Evolutionary conservation across 2,797 vertebrate species (phyloP), one percentile per base, ranked within the genome.

Genomic region (Morus bassanus): DNA sequence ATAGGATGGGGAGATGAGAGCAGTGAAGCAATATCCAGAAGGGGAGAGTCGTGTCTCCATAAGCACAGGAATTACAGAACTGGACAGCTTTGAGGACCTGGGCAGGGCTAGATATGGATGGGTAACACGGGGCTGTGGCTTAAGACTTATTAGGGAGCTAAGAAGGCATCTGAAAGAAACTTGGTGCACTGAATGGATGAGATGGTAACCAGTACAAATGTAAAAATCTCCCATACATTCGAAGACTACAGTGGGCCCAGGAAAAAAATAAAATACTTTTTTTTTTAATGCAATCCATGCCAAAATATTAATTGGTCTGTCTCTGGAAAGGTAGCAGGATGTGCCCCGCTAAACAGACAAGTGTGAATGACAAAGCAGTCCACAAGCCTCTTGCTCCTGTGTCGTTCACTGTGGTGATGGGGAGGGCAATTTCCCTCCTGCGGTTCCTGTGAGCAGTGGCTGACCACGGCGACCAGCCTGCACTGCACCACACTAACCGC

Each of bases 351-450:
- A 7, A 76, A 59, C 1, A 57, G 54, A 5, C 70, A 2, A 10
- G 24, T 3, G 31, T 6, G 31, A 75, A 21, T 22, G 33, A 23
- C 53, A 72, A 51, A 33, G 48, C 33, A 74, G 21, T 2, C 35
- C 43, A 51, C n/a, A 21, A 54, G 31, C 21, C 48, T 17, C 68
- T 23, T 17, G 37, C 9, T 77, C 39, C 82, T 2, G 10, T 2
- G 11, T 14, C 2, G 1, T 11, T 48, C 30, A 3, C 23, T 13
- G 16, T 6, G 35, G 37, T 10, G 30, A 0, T 21, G 41, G 14
- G 11, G 13, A 31, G 21, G 64, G 41, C 41, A 28, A 13, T 7
- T 21, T 45, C 46, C 46, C 22, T 48, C 27, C 4, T 6, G 41
- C 1, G n/a, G 41, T 7, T 30, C 43, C 37, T 11, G 33, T 13